A percentile compares a stretch with the other conserved stretches of the same genome.
phyloP scores from a whole-genome alignment of 2,888 invertebrate species.

The Campaea margaritaria region DNA sequence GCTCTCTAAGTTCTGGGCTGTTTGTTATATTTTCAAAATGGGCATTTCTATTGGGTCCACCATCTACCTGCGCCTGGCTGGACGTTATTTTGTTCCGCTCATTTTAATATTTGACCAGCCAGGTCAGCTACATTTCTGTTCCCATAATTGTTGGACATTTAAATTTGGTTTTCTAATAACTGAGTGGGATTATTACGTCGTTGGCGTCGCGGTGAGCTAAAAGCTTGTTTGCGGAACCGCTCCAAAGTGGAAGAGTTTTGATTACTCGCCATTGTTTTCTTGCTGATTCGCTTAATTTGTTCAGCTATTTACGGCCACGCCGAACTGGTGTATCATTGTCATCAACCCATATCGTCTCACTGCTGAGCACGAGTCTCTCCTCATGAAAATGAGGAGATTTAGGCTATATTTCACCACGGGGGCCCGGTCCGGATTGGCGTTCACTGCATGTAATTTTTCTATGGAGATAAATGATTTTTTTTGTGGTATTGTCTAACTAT shows the following conservation, averaged over 20 bases:
- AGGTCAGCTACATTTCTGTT: conserved; percentile 11
- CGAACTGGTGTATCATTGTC: neutral
- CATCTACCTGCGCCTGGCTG: neutral
- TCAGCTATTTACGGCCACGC: conserved; percentile 24
- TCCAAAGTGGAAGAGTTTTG: conserved; percentile 57
- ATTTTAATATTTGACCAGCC: conserved; percentile 8
- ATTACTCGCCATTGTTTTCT: conserved; percentile 58
- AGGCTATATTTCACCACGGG: too few species aligned
- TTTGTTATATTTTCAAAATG: conserved; percentile 2
- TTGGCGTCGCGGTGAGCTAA: conserved; percentile 40
- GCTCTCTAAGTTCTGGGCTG: too few species aligned
- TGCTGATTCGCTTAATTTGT: conserved; percentile 48
- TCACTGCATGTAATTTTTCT: neutral
- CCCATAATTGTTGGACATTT: conserved; percentile 24
- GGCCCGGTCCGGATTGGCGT: too few species aligned
- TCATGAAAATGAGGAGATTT: too few species aligned
- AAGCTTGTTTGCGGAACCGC: conserved; percentile 53
- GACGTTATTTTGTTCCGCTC: neutral
- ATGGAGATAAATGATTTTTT: too few species aligned
- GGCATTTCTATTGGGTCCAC: neutral
- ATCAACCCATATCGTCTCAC: too few species aligned
- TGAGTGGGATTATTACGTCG: conserved; percentile 35
- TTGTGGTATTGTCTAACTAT: too few species aligned
- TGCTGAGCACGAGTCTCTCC: too few species aligned
- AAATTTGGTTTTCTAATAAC: conserved; percentile 34